Percentiles rank a stretch among this genome's conserved stretches.
These are phyloP conservation scores for Caenorhabditis afra DNA, from an alignment of 2,888 invertebrate species.

Conservation along the genomic window DNA sequence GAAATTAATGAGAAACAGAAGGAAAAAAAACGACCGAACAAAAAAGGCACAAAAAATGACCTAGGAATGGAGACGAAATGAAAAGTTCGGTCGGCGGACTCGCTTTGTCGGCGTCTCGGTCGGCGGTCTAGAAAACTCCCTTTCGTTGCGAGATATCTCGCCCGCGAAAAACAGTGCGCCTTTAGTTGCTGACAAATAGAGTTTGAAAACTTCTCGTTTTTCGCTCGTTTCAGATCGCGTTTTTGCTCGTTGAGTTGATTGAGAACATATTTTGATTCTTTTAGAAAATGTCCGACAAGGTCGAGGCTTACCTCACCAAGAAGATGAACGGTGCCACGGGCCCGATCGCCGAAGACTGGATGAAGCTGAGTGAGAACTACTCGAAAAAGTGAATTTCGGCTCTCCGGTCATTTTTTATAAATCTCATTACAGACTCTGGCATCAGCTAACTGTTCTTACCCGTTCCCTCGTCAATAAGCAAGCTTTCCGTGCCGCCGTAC, in stretches of 20 bases:
- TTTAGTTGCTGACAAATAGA: conserved; percentile 54
- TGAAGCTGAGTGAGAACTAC: conserved; percentile 73
- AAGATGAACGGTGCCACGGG: conserved; percentile 71
- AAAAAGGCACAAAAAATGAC: conserved; percentile 3
- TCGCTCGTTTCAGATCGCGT: not conserved
- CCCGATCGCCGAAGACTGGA: conserved; percentile 75
- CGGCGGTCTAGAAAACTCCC: conserved; percentile 32
- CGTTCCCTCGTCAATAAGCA: conserved; percentile 66
- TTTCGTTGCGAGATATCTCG: conserved; percentile 34
- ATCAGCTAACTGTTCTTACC: conserved; percentile 74
- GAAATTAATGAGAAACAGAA: not conserved
- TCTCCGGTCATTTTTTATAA: not conserved
- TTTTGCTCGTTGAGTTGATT: not conserved
- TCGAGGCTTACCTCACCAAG: conserved; percentile 71
- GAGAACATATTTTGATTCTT: not conserved
- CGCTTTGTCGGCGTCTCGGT: conserved; percentile 12
- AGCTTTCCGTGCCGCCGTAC: conserved; percentile 61
- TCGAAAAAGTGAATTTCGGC: conserved; percentile 74
- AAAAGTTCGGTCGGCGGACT: conserved; percentile 5
- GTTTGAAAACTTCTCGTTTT: conserved; percentile 12
- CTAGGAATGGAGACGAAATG: not conserved
- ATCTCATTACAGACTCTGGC: conserved; percentile 77
- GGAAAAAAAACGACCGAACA: not conserved
- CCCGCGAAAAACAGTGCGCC: conserved; percentile 19
- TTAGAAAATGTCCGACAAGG: conserved; percentile 65